Evolutionary conservation across 2,797 vertebrate species (phyloP).

Genomic region (Tragopan temminckii): DNA sequence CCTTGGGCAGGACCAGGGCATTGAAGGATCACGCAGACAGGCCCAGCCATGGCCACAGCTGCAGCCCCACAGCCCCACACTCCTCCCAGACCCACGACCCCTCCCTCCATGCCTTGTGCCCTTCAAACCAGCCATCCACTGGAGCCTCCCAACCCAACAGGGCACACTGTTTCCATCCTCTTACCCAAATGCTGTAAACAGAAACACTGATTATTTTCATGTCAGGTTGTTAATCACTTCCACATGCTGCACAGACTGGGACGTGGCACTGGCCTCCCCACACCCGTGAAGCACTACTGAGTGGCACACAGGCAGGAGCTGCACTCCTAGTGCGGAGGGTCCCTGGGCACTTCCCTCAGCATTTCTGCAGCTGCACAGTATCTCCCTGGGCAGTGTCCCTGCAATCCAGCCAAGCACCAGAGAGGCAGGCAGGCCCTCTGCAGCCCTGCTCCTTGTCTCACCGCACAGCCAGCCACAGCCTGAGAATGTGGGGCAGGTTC

Average conservation of each 20-base stretch:
- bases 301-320: not conserved
- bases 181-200: conserved; percentile 58
- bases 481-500: not conserved
- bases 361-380: not conserved
- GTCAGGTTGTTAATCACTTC: conserved; percentile 54
- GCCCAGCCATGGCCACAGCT: not conserved
- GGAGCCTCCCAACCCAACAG: not conserved
- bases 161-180: conserved; percentile 52
- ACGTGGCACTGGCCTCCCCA: accelerated
- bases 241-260: not conserved
- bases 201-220: conserved; percentile 48
- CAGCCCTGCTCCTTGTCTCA: accelerated
- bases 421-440: not conserved
- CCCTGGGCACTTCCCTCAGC: not conserved
- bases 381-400: not conserved
- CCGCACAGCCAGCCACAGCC: accelerated
- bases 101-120: not conserved
- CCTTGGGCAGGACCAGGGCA: not conserved
- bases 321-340: not conserved
- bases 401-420: accelerated
- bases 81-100: not conserved
- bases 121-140: not conserved
- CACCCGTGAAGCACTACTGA: not conserved
- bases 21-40: not conserved
- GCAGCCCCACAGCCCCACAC: not conserved